Base-by-base conservation (phyloP, 2,797 vertebrate species). In the Allobates femoralis region DNA sequence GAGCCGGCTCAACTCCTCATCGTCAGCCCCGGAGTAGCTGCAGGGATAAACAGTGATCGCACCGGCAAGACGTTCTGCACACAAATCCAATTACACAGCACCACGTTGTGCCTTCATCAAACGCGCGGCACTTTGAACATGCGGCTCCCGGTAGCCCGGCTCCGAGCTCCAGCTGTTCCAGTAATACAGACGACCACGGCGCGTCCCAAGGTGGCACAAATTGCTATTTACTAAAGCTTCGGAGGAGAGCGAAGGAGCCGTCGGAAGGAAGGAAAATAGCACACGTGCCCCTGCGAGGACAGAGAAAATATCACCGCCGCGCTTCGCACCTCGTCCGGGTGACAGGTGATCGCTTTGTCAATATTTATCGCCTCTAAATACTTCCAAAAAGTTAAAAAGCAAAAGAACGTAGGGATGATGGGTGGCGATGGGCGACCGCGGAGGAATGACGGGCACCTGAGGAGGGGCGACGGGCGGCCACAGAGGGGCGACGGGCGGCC, bases 41-140 rank as follows among this genome's bases (percentile, higher is more conserved):
- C 81, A 19, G 81, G 86, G 81, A 0, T 6, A 51, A 62, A 1
- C 81, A 84, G 15, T 58, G 80, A 83, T 21, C 1, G 64, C 46
- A 56, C 84, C 50, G 51, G 32, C 66, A 74, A 73, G 32, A 78
- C 53, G 12, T 58, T 83, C 50, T 50, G 50, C 62, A 56, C 62
- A 37, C 75, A 79, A 79, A 87, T 79, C 81, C 86, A 84, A 83
- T 83, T 87, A 87, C 81, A 51, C 64, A 73, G 66, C 64, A 37
- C 55, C 34, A 15, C 14, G 51, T 46, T 26, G 64, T 21, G 64
- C 64, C 75, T 51, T 79, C 74, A 83, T 87, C 81, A 83, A 83
- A 78, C 66, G 50, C 85, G 67, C 73, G 55, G 74, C 50, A 34
- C 85, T 56, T 77, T 67, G 85, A 86, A 82, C 85, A 69, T 79